Evolutionary conservation across 2,888 invertebrate species (phyloP).

Genomic region (Epistrophe eligans): DNA sequence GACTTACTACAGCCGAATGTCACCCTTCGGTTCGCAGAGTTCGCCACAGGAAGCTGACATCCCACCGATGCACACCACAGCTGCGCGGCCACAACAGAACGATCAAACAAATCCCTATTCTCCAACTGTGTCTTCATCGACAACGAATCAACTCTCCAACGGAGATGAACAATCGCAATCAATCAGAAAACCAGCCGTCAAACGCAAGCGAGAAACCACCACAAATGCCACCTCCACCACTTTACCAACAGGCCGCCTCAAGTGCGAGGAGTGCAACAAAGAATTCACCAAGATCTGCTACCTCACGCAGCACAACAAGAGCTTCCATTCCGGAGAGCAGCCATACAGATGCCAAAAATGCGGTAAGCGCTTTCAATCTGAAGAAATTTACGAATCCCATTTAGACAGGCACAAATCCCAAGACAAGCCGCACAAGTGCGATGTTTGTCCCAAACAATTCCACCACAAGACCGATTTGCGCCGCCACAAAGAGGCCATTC

Average conservation of each 20-base stretch:
- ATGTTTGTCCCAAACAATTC: conserved; percentile 93
- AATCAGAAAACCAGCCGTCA: conserved; percentile 70
- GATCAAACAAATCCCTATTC: conserved; percentile 79
- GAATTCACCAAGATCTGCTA: conserved; percentile 94
- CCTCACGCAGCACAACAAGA: conserved; percentile 95
- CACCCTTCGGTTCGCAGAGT: conserved; percentile 79
- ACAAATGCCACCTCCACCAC: conserved; percentile 78
- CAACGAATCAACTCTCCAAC: conserved; percentile 78
- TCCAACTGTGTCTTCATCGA: conserved; percentile 83
- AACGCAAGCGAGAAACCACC: conserved; percentile 77
- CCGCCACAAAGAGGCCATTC: conserved; percentile 92
- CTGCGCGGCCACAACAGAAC: conserved; percentile 70
- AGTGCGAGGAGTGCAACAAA: conserved; percentile 93
- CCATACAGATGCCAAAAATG: conserved; percentile 93
- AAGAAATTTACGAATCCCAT: conserved; percentile 89
- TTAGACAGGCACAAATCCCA: conserved; percentile 89
- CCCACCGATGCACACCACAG: conserved; percentile 80
- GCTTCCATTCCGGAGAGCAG: conserved; percentile 93
- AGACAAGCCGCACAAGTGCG: conserved; percentile 94
- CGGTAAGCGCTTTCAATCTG: conserved; percentile 92
- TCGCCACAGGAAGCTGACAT: conserved; percentile 82
- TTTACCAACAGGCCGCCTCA: conserved; percentile 83
- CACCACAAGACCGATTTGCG: conserved; percentile 95
- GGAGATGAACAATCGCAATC: conserved; percentile 78
- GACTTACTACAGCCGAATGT: conserved; percentile 79